These are phyloP conservation scores for Lepidurus couesii DNA, from an alignment of 1,140 invertebrate species.

Conservation along the genomic window DNA sequence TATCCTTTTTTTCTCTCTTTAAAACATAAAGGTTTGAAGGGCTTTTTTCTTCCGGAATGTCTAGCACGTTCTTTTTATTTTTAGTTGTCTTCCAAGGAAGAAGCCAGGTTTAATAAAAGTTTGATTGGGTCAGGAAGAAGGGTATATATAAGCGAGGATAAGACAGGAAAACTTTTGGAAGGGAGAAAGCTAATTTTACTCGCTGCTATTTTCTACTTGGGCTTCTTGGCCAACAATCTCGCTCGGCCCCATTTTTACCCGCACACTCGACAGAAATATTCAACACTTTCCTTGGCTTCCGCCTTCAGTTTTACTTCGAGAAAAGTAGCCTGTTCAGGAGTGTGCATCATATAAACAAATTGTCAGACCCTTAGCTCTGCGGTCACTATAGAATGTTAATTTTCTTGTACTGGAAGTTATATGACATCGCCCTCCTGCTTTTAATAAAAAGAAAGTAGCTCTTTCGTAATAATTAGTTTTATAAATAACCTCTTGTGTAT, in stretches of 20 bases:
- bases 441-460: too few relatives aligned
- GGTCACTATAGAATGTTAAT: too few relatives aligned
- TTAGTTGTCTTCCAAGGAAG: not conserved
- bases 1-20: not conserved
- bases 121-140: not conserved
- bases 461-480: not conserved
- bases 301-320: not conserved
- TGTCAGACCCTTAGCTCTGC: not conserved
- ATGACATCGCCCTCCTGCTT: too few relatives aligned
- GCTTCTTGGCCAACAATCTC: slow-evolving; percentile 18
- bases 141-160: not conserved
- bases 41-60: not conserved
- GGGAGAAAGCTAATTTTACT: slow-evolving; percentile 22
- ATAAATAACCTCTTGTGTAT: not conserved
- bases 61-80: not conserved
- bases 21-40: not conserved
- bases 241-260: slow-evolving; percentile 13
- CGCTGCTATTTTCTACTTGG: slow-evolving; percentile 21
- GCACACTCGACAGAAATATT: slow-evolving; percentile 16
- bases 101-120: not conserved
- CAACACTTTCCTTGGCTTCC: slow-evolving; percentile 21
- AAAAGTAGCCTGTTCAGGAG: not conserved
- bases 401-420: too few relatives aligned
- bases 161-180: not conserved
- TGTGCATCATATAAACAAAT: not conserved